Conservation (phyloP, 2,113 vertebrate genomes). For the Brienomyrus longianalis region DNA sequence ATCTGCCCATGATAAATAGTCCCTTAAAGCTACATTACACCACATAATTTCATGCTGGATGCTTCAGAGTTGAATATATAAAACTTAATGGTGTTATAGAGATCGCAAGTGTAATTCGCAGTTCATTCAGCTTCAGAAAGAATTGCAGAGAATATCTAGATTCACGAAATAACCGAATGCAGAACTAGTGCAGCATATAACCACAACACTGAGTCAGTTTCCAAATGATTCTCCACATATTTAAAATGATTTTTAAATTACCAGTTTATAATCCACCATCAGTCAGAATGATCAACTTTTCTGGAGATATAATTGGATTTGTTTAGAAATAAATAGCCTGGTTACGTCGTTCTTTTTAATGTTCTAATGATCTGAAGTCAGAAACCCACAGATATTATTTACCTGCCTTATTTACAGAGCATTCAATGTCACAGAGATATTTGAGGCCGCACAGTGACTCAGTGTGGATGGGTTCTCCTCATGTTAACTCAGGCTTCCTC, state of each 20-base stretch:
- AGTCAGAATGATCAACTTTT: neutral
- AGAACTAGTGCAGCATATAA: slow-evolving; percentile 19
- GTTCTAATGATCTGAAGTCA: neutral
- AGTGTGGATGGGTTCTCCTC: neutral
- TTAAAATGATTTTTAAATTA: neutral
- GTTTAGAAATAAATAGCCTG: neutral
- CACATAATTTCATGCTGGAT: slow-evolving; percentile 52
- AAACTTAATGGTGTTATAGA: slow-evolving; percentile 54
- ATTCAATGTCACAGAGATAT: neutral
- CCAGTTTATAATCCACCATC: neutral
- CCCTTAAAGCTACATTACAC: slow-evolving; percentile 52
- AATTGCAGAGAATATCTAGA: slow-evolving; percentile 24
- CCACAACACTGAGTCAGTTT: neutral
- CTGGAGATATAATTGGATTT: neutral
- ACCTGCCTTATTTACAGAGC: neutral
- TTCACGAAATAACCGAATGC: slow-evolving; percentile 28
- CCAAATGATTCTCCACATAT: neutral
- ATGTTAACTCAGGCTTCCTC: neutral
- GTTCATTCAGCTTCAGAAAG: slow-evolving; percentile 30
- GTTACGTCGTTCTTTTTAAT: neutral
- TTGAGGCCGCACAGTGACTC: neutral
- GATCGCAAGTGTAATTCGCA: slow-evolving; percentile 52
- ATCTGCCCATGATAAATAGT: slow-evolving; percentile 53
- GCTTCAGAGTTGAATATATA: slow-evolving; percentile 54
- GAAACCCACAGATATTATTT: neutral